Evolutionary conservation across 2,113 vertebrate genomes (phyloP).

Genomic region (Phrynosoma platyrhinos): DNA sequence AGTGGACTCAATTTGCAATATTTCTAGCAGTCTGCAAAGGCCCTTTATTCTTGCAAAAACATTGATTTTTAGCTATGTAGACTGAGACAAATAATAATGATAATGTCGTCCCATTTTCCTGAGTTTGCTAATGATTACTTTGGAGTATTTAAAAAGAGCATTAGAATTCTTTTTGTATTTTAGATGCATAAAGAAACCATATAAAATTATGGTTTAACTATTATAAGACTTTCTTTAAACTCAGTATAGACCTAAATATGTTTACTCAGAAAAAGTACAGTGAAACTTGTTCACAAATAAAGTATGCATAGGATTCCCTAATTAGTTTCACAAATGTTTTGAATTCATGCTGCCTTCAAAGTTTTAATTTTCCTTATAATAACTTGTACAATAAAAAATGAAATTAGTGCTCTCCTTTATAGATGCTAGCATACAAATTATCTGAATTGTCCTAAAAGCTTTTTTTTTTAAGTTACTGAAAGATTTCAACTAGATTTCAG

Average conservation of each 20-base stretch:
- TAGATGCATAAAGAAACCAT: slow-evolving; percentile 55
- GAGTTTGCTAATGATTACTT: slow-evolving; percentile 64
- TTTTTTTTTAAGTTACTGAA: slow-evolving; percentile 62
- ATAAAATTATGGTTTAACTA: slow-evolving; percentile 58
- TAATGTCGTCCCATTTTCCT: slow-evolving; percentile 65
- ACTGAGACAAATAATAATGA: slow-evolving; percentile 64
- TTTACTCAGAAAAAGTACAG: neutral
- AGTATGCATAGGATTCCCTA: neutral
- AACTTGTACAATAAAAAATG: slow-evolving; percentile 59
- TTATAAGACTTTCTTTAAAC: slow-evolving; percentile 65
- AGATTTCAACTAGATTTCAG: slow-evolving; percentile 63
- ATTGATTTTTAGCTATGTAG: slow-evolving; percentile 65
- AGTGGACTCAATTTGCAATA: no score
- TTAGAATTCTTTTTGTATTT: slow-evolving; percentile 60
- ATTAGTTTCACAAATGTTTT: slow-evolving; percentile 68
- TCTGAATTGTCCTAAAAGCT: slow-evolving; percentile 68
- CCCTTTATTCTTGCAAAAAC: slow-evolving; percentile 63
- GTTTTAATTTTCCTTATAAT: slow-evolving; percentile 70
- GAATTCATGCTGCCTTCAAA: slow-evolving; percentile 67
- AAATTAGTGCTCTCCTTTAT: slow-evolving; percentile 25
- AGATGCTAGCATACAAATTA: slow-evolving; percentile 66
- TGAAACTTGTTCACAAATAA: neutral
- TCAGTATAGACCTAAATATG: slow-evolving; percentile 30
- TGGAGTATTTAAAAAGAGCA: slow-evolving; percentile 60
- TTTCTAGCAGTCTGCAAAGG: no score